These are phyloP conservation scores for Myotis planiceps DNA, from an alignment of 2,797 vertebrate genomes.

Conservation along the genomic window DNA sequence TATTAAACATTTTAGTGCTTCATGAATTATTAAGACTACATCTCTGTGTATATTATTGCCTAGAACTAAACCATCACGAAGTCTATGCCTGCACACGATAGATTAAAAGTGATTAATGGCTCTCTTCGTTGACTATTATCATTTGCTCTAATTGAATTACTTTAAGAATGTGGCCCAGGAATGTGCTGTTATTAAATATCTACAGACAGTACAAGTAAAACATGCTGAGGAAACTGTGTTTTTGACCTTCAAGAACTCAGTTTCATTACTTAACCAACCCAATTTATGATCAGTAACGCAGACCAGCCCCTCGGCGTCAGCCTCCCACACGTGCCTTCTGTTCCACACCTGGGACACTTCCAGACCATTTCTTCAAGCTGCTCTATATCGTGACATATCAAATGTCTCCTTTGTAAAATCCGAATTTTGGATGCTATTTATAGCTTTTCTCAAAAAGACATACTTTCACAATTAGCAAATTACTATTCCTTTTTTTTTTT, in stretches of 20 bases:
- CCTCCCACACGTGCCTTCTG: background rate
- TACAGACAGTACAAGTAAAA: slow-evolving; percentile 53
- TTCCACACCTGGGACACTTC: background rate
- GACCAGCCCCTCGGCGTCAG: background rate
- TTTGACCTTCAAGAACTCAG: slow-evolving; percentile 71
- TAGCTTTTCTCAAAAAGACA: slow-evolving; percentile 6
- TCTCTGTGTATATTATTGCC: slow-evolving; percentile 24
- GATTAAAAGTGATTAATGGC: slow-evolving; percentile 73
- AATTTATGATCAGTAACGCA: slow-evolving; percentile 58
- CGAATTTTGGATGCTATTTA: background rate
- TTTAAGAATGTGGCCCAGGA: slow-evolving; percentile 55
- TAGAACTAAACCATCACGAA: slow-evolving; percentile 57
- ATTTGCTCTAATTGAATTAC: slow-evolving; percentile 74
- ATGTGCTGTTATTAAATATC: slow-evolving; percentile 48
- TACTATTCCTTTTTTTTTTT: background rate
- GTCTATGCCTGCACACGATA: slow-evolving; percentile 51
- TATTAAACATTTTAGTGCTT: slow-evolving; percentile 36
- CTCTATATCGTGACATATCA: background rate
- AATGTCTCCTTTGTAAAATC: background rate
- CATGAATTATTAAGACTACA: slow-evolving; percentile 62
- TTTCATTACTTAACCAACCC: slow-evolving; percentile 61
- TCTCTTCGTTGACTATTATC: slow-evolving; percentile 57
- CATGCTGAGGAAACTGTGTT: slow-evolving; percentile 35
- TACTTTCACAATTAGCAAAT: background rate
- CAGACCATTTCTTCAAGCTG: background rate